phyloP scores from a whole-genome alignment of 2,888 invertebrate genomes.

The Suillia variegata region DNA sequence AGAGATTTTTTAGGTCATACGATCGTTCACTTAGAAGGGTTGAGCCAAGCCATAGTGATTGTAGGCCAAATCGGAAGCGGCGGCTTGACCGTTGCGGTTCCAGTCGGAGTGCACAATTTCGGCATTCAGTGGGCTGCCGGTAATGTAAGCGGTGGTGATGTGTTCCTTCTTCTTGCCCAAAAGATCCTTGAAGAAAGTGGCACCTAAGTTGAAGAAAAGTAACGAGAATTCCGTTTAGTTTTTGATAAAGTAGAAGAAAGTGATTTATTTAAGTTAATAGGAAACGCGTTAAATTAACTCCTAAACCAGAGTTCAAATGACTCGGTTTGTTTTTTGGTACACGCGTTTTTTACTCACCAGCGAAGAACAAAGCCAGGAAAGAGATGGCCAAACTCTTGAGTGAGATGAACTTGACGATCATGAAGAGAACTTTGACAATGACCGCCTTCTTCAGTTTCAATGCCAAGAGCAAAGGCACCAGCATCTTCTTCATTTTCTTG shows the following conservation, averaged over 20 bases:
- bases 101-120: constrained; percentile 62
- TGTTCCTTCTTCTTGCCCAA: constrained; percentile 61
- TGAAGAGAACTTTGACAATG: constrained; percentile 67
- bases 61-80: constrained; percentile 59
- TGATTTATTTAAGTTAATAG: too few species aligned
- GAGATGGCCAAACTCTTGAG: constrained; percentile 71
- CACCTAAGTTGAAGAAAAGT: constrained; percentile 45
- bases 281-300: too few species aligned
- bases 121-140: constrained; percentile 60
- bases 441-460: constrained; percentile 69
- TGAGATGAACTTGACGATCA: constrained; percentile 68
- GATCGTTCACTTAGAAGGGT: constrained; percentile 49
- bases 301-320: too few species aligned
- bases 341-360: constrained; percentile 60
- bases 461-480: constrained; percentile 68
- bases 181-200: constrained; percentile 61
- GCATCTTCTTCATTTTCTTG: constrained; percentile 67
- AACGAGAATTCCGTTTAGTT: too few species aligned
- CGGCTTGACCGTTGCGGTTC: constrained; percentile 61
- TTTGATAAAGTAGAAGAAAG: too few species aligned
- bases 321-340: too few species aligned
- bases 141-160: constrained; percentile 61
- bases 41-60: constrained; percentile 60
- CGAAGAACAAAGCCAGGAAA: constrained; percentile 67
- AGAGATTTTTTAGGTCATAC: too few species aligned